phyloP scores from a whole-genome alignment of 2,888 invertebrate genomes.

The Andrena hattorfiana region DNA sequence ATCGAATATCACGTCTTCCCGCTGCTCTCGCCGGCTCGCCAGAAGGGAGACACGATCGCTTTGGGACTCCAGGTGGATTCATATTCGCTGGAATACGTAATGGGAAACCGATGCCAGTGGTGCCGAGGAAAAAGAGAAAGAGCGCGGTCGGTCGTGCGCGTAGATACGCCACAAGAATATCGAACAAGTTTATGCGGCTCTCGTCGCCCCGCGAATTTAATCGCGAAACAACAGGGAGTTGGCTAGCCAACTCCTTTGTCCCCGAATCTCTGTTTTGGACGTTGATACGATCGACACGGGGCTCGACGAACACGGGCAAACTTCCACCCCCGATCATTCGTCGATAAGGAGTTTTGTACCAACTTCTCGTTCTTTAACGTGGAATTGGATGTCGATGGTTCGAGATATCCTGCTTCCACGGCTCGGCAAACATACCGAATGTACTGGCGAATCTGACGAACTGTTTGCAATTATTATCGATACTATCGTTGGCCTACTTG shows the following conservation, averaged over 20 bases:
- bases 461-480: too few species aligned
- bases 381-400: neutral
- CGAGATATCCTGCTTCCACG: neutral
- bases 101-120: constrained; percentile 72
- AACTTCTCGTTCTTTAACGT: neutral
- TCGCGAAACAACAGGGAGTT: constrained; percentile 17
- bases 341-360: neutral
- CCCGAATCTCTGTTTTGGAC: neutral
- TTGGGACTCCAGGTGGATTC: constrained; percentile 75
- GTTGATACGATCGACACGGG: neutral
- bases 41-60: constrained; percentile 58
- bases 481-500: too few species aligned
- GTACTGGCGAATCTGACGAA: neutral
- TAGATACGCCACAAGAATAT: constrained; percentile 25
- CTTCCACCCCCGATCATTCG: neutral
- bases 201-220: constrained; percentile 14
- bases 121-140: constrained; percentile 57
- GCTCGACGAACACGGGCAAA: neutral
- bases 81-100: constrained; percentile 76
- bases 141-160: constrained; percentile 5
- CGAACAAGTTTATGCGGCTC: constrained; percentile 18
- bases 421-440: neutral
- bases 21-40: constrained; percentile 21
- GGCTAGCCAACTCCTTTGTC: neutral
- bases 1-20: constrained; percentile 29